phyloP scores from a whole-genome alignment of 2,888 invertebrate genomes.

The Syrphus vitripennis region DNA sequence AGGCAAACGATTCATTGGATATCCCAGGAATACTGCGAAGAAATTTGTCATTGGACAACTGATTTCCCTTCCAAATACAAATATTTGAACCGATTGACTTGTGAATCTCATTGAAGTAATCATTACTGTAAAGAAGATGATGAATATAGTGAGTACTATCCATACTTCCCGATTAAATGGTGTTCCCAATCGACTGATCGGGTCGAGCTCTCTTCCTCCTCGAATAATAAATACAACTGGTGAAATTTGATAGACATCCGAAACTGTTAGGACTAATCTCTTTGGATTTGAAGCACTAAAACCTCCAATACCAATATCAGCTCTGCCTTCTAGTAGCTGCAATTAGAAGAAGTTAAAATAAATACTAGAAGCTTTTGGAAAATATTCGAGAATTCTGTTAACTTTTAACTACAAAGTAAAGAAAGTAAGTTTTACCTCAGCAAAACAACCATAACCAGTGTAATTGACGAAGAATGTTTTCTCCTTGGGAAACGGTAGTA shows the following conservation, averaged over 20 bases:
- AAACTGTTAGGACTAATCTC: slow-evolving; percentile 72
- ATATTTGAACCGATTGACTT: not conserved
- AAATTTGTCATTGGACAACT: slow-evolving; percentile 73
- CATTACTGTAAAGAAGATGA: not conserved
- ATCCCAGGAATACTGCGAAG: slow-evolving; percentile 73
- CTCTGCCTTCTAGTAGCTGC: slow-evolving; percentile 72
- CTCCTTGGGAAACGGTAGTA: slow-evolving; percentile 71
- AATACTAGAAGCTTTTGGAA: no score
- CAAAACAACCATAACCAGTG: slow-evolving; percentile 74
- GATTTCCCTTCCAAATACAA: slow-evolving; percentile 68
- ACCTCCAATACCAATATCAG: slow-evolving; percentile 76
- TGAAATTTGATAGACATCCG: slow-evolving; percentile 74
- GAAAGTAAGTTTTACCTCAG: slow-evolving; percentile 73
- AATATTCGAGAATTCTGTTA: no score
- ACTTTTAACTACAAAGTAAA: no score
- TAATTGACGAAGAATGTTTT: slow-evolving; percentile 56
- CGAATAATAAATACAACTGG: slow-evolving; percentile 75
- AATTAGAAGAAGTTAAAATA: slow-evolving; percentile 17
- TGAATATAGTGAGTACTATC: slow-evolving; percentile 54
- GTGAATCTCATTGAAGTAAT: not conserved
- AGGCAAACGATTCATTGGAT: slow-evolving; percentile 73
- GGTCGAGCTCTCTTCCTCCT: slow-evolving; percentile 65
- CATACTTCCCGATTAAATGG: slow-evolving; percentile 74
- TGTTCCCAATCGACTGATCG: slow-evolving; percentile 71
- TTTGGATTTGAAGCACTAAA: slow-evolving; percentile 73